Base-by-base conservation (phyloP, 2,113 vertebrate species). In the Polyodon spathula region DNA sequence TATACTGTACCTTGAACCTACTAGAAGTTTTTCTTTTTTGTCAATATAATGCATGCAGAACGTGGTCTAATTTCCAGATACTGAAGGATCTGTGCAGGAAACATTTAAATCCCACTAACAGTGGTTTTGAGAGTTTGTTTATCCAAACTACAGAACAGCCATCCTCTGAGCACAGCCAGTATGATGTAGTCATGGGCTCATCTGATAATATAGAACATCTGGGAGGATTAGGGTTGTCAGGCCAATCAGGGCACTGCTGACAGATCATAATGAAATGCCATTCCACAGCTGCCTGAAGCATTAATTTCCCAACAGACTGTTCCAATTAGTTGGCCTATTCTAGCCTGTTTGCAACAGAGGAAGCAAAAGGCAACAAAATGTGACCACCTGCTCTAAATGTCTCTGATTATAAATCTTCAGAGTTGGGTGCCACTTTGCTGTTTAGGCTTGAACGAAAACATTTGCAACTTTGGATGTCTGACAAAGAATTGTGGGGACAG, bases 151-250 rank as follows among this genome's bases (percentile, higher is more conserved):
- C 66, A 66, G 67, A 70, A 67, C 68, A 74, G 55, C 55, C 63
- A 12, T 64, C 60, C 63, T 64, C 10, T 67, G 62, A 48, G 46
- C 44, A 66, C 0, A 55, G 70, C 72, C 73, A 68, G 39, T 11
- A 59, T 52, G 56, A 69, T 70, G 78, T 73, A 74, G 81, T 74
- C 80, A 73, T 59, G 74, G 82, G 82, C 83, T 86, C 81, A 85
- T 85, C 78, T 70, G 66, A 82, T 87, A 88, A 82, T 71, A 71
- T 74, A 65, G 72, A 87, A 86, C 89, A 89, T 90, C 88, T 92
- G 87, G 85, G 80, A 81, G 78, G 76, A 74, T 78, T 76, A 83
- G 76, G 79, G 48, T 76, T 69, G 71, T 81, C 81, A 78, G 81
- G 76, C 76, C 82, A 84, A 75, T 75, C 77, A 74, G 80, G 6